Conservation (phyloP, 2,113 vertebrate species). For the Alectura lathami region DNA sequence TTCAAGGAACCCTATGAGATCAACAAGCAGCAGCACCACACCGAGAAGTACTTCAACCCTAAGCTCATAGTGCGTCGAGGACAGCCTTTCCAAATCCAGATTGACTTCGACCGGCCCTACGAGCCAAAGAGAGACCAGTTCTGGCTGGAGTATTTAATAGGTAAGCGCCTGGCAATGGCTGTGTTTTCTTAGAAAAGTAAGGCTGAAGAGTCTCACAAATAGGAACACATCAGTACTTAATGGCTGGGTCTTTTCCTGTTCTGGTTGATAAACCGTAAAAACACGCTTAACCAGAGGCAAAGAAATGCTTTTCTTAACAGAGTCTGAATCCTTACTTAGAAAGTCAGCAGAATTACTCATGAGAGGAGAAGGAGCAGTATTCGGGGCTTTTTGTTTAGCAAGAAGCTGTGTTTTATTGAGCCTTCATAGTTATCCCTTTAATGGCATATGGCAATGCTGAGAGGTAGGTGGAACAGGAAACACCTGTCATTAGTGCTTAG, state of each 20-base stretch:
- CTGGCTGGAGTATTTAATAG: constrained; percentile 91
- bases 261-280: background rate
- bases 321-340: background rate
- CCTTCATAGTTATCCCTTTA: background rate
- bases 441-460: background rate
- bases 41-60: constrained; percentile 75
- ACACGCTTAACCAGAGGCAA: background rate
- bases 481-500: background rate
- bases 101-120: constrained; percentile 87
- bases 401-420: background rate
- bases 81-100: constrained; percentile 85
- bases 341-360: background rate
- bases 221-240: background rate
- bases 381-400: background rate
- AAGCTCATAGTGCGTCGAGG: constrained; percentile 88
- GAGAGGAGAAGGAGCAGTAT: background rate
- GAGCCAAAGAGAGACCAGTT: constrained; percentile 80
- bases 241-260: background rate
- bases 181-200: background rate
- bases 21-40: constrained; percentile 88
- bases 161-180: constrained; percentile 74
- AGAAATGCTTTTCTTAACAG: background rate
- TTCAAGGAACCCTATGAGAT: constrained; percentile 72
- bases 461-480: background rate
- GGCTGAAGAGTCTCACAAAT: background rate